Evolutionary conservation across 1,140 invertebrate species (phyloP), one percentile per base, ranked within the genome.

Genomic region (Galendromus occidentalis): DNA sequence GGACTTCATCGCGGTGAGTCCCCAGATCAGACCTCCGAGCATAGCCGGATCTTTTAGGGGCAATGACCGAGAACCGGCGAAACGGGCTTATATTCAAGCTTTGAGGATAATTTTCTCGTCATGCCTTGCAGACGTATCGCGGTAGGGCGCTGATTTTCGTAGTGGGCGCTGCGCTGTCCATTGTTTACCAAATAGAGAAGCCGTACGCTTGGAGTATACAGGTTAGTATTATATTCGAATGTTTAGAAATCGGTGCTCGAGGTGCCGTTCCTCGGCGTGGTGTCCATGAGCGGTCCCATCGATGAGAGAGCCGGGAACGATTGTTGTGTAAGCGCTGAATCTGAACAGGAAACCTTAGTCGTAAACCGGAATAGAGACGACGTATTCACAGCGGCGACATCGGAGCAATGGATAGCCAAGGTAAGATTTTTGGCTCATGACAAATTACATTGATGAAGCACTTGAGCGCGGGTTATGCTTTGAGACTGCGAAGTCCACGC

Each of bases 271-370:
- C n/a, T n/a, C n/a, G n/a, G n/a, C n/a, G n/a, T n/a, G n/a, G n/a
- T n/a, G 42, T 12, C n/a, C 42, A 44, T 44, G 42, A 47, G 5
- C 4, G 25, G 18, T 47, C 4, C 18, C 28, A 6, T 9, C 33
- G 9, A 9, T 39, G 33, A 39, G 33, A 39, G n/a, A n/a, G n/a
- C n/a, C n/a, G n/a, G n/a, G n/a, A 39, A 39, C 33, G 4, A 39
- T 39, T 9, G 33, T 39, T 39, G 33, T 47, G 45, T 5, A 47
- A 22, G 14, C 4, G 14, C 4, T 47, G 5, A n/a, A 47, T 47
- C 18, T 47, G 45, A 20, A 47, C 51, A 59, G 51, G 51, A 59
- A 59, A 59, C 51, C 14, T 33, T 59, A 2, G 51, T 59, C 25
- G 51, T 59, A 9, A 59, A 59, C 33, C 12, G 51, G 25, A 59